Base-by-base conservation (phyloP, 1,140 invertebrate genomes). In the Druon quercuslanigerum region DNA sequence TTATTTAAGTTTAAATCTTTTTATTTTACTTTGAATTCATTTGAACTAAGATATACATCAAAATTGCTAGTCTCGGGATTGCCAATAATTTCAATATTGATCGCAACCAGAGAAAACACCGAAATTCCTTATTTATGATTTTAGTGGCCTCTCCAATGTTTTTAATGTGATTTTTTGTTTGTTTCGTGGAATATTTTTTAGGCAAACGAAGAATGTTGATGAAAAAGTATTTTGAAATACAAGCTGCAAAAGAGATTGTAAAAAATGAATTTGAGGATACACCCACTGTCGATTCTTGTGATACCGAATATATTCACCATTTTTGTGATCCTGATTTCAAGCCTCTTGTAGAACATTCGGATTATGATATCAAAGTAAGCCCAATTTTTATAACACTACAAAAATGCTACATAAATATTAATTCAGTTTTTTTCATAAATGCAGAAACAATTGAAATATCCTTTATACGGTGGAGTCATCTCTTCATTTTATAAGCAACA, bases 401-500 rank as follows among this genome's bases (percentile, higher is more conserved):
- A 72, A 50, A 5, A 6, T 19, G 19, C 20, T 20, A 56, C 7
- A 54, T 75, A 60, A 16, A 8, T 9, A 0, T 46, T 46, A 11
- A 46, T 60, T 71, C 71, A 78, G 33, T 71, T 66, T 46, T 13
- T 80, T 70, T 72, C 19, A 77, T 82, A 60, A 74, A 50, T 66
- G 51, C 70, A 86, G 84, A 81, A 77, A 66, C 72, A 80, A 50
- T 50, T 52, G 50, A 82, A 82, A 74, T 81, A 82, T 79, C 81
- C 82, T 75, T 70, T 86, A 16, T 82, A 86, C 52, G 74, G 73
- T 50, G 75, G 76, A 20, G 57, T 73, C 51, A 60, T 75, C 56
- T 71, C 76, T 46, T 82, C 85, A 14, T 75, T 81, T 40, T 86
- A 86, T 51, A 83, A 81, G 25, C 79, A 84, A 71, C 79, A 82